Conservation (phyloP, 2,113 vertebrate species). For the Lethenteron reissneri region DNA sequence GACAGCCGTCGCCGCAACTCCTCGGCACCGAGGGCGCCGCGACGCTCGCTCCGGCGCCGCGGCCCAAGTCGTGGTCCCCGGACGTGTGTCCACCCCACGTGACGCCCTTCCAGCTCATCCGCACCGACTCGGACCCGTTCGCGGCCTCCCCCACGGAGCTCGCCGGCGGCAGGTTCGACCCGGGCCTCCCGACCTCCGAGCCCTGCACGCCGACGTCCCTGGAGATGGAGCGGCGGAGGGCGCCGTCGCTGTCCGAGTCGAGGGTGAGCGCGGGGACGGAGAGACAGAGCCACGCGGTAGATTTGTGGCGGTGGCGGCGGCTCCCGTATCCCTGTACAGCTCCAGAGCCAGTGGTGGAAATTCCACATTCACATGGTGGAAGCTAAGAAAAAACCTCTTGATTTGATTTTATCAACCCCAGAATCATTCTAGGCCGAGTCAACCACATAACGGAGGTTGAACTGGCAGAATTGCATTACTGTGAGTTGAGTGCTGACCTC, state of each 20-base stretch:
- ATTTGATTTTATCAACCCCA: background rate
- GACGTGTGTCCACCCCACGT: background rate
- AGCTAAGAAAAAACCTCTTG: background rate
- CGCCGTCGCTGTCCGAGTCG: background rate
- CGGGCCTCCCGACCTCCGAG: background rate
- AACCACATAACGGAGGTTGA: background rate
- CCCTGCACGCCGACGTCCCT: too few species aligned
- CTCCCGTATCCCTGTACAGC: background rate
- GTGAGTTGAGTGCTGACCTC: background rate
- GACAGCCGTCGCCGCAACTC: background rate
- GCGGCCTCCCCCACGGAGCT: background rate
- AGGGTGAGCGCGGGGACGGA: background rate
- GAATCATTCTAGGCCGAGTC: too few species aligned
- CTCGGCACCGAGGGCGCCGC: background rate
- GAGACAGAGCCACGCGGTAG: too few species aligned
- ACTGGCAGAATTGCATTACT: background rate
- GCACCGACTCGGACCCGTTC: background rate
- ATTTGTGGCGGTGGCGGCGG: too few species aligned
- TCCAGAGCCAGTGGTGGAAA: background rate
- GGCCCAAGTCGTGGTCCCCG: slow-evolving; percentile 5
- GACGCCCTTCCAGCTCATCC: background rate
- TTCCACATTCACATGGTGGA: background rate
- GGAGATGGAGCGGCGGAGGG: background rate
- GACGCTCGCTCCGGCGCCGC: background rate
- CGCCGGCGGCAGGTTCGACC: background rate